These are phyloP conservation scores for Sycobia sp. DNA, from an alignment of 1,140 invertebrate species.

Conservation along the genomic window DNA sequence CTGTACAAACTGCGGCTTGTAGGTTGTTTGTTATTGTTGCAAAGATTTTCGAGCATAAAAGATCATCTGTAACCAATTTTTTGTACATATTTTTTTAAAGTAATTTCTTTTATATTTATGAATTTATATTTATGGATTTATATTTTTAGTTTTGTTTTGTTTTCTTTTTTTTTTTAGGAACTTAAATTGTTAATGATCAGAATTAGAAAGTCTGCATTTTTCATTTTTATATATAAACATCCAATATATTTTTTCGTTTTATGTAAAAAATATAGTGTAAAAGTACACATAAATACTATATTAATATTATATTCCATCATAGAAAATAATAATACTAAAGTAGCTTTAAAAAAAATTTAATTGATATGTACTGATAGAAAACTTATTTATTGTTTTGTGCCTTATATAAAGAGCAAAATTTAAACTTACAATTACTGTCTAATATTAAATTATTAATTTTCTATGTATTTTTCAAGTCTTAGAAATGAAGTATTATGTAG, in stretches of 20 bases:
- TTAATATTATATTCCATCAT: too few relatives aligned
- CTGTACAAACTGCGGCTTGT: conserved; percentile 13
- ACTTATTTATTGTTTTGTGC: not conserved
- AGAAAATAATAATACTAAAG: too few relatives aligned
- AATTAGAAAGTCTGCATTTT: conserved; percentile 10
- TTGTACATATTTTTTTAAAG: conserved; percentile 30
- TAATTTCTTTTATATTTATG: conserved; percentile 25
- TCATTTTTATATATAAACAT: conserved; percentile 6
- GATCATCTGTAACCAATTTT: conserved; percentile 5
- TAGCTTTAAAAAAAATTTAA: too few relatives aligned
- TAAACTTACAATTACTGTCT: not conserved
- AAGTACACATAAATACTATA: too few relatives aligned
- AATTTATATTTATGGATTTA: conserved; percentile 28
- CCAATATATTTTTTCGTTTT: too few relatives aligned
- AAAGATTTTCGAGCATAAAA: conserved; percentile 3
- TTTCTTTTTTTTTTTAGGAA: conserved; percentile 15
- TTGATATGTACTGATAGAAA: too few relatives aligned
- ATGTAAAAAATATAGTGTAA: too few relatives aligned
- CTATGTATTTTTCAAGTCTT: not conserved
- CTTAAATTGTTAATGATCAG: not conserved
- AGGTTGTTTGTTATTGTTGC: conserved; percentile 12
- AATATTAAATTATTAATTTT: not conserved
- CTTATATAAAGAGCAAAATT: not conserved
- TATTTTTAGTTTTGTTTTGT: conserved; percentile 27
- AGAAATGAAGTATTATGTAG: not conserved